Evolutionary conservation across 2,113 vertebrate genomes (phyloP), one percentile per base, ranked within the genome.

Genomic region (Pterophyllum scalare): DNA sequence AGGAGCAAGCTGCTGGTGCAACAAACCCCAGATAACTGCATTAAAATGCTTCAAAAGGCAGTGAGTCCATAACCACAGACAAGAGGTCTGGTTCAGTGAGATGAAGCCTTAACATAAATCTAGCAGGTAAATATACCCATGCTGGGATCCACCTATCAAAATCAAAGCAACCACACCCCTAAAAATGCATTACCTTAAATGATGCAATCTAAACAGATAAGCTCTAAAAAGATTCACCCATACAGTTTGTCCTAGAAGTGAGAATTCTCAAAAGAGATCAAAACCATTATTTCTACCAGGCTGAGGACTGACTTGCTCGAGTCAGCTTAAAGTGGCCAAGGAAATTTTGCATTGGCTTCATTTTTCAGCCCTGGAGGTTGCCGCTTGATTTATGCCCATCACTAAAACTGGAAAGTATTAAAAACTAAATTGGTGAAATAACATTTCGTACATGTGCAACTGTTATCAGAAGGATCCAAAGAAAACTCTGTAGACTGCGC

Each of bases 71-170:
- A 70, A 49, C 2, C 15, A 28, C 15, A 49, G 65, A 24, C 2
- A 1, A 52, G 3, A 52, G 6, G 17, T 52, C 6, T 2, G 17
- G 5, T 19, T 52, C 6, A 52, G 6, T 19, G 46, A 49, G 2
- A 67, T 67, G 40, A 67, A 67, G 40, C 22, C 40, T 7, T 28
- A 49, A 70, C 24, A 52, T 17, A 52, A 52, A 70, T 20, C 65
- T 49, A 67, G 65, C 9, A 8, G 65, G 43, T 31, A 31, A 49
- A 70, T n/a, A n/a, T n/a, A n/a, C 0, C 43, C 0, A 6, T 13
- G 28, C 49, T 52, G 24, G 10, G 22, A 0, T 70, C 43, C 43
- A 1, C 43, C 43, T 49, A 15, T 49, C 40, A 0, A 43, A 28
- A 70, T 49, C 64, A 19, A 43, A 70, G 64, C 15, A 28, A 17